Evolutionary conservation across 2,113 vertebrate genomes (phyloP).

Genomic region (Oostethus manadensis): DNA sequence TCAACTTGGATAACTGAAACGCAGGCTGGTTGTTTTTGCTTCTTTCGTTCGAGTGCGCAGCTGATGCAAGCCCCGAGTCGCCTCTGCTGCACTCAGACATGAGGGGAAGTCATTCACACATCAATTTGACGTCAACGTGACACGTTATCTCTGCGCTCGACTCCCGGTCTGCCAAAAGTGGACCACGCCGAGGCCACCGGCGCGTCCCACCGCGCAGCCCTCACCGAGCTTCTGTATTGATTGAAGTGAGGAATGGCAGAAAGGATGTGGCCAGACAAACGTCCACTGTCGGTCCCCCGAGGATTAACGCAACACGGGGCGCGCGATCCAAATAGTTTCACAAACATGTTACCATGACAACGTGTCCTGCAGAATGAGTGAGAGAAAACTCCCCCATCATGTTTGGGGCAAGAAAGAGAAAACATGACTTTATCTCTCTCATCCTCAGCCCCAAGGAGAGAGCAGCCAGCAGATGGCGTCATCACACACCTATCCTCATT

Average conservation of each 20-base stretch:
- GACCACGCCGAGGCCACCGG: conserved; percentile 1
- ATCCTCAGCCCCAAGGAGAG: conserved; percentile 1
- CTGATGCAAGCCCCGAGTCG: conserved; percentile 10
- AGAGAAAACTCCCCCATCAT: conserved; percentile 8
- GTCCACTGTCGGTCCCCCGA: conserved; percentile 21
- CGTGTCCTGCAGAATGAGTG: conserved; percentile 7
- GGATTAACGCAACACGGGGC: conserved; percentile 28
- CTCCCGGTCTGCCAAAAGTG: conserved; percentile 14
- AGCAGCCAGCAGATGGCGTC: conserved; percentile 67
- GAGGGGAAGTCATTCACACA: conserved; percentile 36
- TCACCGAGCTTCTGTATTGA: conserved; percentile 26
- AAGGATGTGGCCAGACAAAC: conserved; percentile 4
- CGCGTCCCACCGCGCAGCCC: conserved; percentile 22
- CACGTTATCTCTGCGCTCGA: conserved; percentile 11
- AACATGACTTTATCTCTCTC: not conserved
- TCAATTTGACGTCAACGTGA: conserved; percentile 44
- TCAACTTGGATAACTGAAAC: conserved; percentile 31
- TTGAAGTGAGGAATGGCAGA: conserved; percentile 39
- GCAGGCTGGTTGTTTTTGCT: conserved; percentile 10
- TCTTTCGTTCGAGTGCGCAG: conserved; percentile 9
- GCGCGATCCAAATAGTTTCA: conserved; percentile 39
- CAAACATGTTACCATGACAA: conserved; percentile 1
- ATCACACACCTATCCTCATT: conserved; percentile 35
- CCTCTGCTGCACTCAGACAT: conserved; percentile 13
- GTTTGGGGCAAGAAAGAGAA: not conserved